phyloP scores from a whole-genome alignment of 2,888 invertebrate genomes.

The Brachylomia viminalis region DNA sequence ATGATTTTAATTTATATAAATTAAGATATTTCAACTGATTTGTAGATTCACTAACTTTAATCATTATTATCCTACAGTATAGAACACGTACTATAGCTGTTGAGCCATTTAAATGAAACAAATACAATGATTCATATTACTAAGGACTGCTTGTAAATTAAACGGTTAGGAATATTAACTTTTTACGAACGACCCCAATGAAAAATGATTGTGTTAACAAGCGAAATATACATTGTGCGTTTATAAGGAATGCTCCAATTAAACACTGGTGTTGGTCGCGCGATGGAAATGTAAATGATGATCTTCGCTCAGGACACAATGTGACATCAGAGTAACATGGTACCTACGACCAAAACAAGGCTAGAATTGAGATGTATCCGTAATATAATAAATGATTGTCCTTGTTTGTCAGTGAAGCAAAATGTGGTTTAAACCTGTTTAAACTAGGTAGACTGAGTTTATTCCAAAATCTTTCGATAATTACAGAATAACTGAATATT shows the following conservation, averaged over 20 bases:
- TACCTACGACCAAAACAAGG: conserved; percentile 51
- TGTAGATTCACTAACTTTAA: conserved; percentile 1
- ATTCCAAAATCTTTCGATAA: conserved; percentile 27
- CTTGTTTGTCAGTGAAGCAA: conserved; percentile 62
- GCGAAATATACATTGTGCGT: conserved; percentile 40
- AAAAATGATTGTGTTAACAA: conserved; percentile 42
- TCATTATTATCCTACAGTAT: conserved; percentile 39
- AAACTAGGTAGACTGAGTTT: conserved; percentile 30
- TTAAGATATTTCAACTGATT: background rate
- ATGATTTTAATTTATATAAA: background rate
- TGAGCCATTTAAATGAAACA: conserved; percentile 61
- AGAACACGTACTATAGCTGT: conserved; percentile 31
- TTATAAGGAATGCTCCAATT: conserved; percentile 35
- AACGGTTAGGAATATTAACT: conserved; percentile 61
- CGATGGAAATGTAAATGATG: conserved; percentile 50
- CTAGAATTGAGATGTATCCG: conserved; percentile 58
- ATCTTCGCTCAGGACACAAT: conserved; percentile 24
- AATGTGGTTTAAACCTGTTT: conserved; percentile 60
- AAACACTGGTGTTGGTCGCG: conserved; percentile 42
- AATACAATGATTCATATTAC: conserved; percentile 59
- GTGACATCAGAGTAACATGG: conserved; percentile 27
- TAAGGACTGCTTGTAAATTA: conserved; percentile 59
- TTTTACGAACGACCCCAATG: conserved; percentile 38
- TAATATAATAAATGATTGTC: conserved; percentile 69
- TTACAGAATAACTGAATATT: conserved; percentile 17